Evolutionary conservation across 2,888 invertebrate species (phyloP), one percentile per base, ranked within the genome.

Genomic region (Limenitis camilla): DNA sequence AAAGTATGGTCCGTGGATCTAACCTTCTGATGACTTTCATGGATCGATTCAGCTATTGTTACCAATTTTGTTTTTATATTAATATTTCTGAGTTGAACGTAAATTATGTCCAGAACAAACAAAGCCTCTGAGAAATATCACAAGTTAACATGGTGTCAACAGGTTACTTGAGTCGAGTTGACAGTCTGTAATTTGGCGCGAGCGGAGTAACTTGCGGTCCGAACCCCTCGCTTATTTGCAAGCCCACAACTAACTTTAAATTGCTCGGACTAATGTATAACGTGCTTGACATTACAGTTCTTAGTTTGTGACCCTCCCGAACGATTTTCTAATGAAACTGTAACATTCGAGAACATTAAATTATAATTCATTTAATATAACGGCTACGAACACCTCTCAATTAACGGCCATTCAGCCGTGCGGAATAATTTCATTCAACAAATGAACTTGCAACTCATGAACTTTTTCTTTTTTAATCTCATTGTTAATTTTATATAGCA

Each of bases 131-230:
- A 56, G 76, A 76, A 74, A 68, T 64, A 67, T 64, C 67, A 67
- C 70, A 71, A 78, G 74, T 72, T 73, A 75, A 75, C 72, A 66
- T 65, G 74, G 69, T 75, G 80, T 80, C 85, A 86, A 84, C 83
- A 82, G 84, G 84, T 85, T 81, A 81, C 83, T 82, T 78, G 81
- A 83, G 79, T 74, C 70, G 70, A 81, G 76, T 76, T 77, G 78
- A 76, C 79, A 76, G 79, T 77, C 78, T 81, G 78, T 84, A 82
- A 86, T 83, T 86, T 83, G 76, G 74, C 72, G 71, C 66, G 68
- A 65, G 67, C 68, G 72, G 75, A 73, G 74, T 69, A 78, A 81
- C 68, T 78, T 81, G 74, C 62, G 71, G 72, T 74, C 71, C 71
- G 67, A 69, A 67, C 70, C 70, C 73, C 71, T 69, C 74, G 74